Evolutionary conservation across 2,797 vertebrate genomes (phyloP).

Genomic region (Pseudocheirus occidentalis): DNA sequence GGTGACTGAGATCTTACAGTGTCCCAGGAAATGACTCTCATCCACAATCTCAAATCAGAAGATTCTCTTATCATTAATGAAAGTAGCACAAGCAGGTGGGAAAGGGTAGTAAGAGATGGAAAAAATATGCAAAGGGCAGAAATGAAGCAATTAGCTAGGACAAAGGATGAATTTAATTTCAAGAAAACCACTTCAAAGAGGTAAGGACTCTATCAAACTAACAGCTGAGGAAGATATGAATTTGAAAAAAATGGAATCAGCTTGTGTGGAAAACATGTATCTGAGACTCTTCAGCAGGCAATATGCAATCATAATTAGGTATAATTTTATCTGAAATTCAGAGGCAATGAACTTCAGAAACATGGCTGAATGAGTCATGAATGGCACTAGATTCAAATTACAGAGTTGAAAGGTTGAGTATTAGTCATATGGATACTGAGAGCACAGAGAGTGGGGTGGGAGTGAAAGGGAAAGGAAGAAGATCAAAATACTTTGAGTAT

Average conservation of each 20-base stretch:
- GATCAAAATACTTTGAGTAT: not conserved
- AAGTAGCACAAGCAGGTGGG: not conserved
- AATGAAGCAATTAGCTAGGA: not conserved
- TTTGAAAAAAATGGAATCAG: conserved; percentile 19
- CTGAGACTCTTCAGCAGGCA: conserved; percentile 6
- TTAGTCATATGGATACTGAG: not conserved
- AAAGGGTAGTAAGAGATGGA: not conserved
- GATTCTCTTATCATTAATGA: conserved; percentile 3
- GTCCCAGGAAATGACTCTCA: not conserved
- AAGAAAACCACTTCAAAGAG: not conserved
- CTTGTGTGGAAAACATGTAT: not conserved
- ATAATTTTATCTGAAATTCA: conserved; percentile 43
- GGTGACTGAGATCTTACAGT: conserved; percentile 8
- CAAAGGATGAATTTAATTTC: not conserved
- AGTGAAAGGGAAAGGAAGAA: not conserved
- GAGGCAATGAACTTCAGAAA: conserved; percentile 25
- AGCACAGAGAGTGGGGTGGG: not conserved
- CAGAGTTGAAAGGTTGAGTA: not conserved
- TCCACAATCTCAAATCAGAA: not conserved
- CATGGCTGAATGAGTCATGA: not conserved
- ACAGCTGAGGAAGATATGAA: not conserved
- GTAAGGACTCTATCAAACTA: not conserved
- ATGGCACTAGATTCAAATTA: not conserved
- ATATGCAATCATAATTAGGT: conserved; percentile 26
- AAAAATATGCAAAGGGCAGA: not conserved